A percentile compares a stretch with the other conserved stretches of the same genome.
Conservation (phyloP, 2,888 invertebrate species). For the Beris chalybata region DNA sequence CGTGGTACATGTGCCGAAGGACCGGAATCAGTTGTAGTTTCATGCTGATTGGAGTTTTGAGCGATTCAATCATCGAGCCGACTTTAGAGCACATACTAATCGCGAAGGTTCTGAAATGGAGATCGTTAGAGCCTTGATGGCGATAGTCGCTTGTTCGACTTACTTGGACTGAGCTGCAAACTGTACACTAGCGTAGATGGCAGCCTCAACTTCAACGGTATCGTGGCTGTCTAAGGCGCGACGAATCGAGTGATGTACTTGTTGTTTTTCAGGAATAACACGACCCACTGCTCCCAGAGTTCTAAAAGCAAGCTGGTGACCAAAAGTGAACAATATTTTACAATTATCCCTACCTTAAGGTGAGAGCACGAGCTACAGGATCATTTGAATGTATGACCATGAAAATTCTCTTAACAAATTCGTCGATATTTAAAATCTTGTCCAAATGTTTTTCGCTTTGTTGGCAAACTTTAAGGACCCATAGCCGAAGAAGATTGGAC, state of each 20-base stretch:
- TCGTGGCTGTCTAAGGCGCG: constrained; percentile 92
- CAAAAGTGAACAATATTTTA: background rate
- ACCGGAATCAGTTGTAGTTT: constrained; percentile 89
- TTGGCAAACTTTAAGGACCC: constrained; percentile 90
- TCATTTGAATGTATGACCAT: constrained; percentile 97
- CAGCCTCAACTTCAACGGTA: constrained; percentile 93
- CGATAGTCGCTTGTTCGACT: constrained; percentile 42
- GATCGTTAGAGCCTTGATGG: background rate
- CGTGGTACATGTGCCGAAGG: constrained; percentile 91
- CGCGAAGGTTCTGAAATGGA: constrained; percentile 76
- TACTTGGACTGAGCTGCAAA: constrained; percentile 94
- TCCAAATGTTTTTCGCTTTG: constrained; percentile 95
- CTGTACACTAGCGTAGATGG: constrained; percentile 91
- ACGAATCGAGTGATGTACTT: constrained; percentile 93
- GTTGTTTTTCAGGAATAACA: constrained; percentile 90
- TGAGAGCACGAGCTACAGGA: constrained; percentile 90
- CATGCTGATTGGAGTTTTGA: constrained; percentile 89
- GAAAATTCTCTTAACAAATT: constrained; percentile 86
- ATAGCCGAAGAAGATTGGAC: constrained; percentile 88
- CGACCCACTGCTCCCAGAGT: constrained; percentile 91
- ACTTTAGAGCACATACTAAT: constrained; percentile 94
- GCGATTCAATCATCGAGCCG: constrained; percentile 91
- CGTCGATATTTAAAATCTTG: constrained; percentile 93
- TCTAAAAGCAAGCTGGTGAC: constrained; percentile 49
- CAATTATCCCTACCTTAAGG: constrained; percentile 58